phyloP scores from a whole-genome alignment of 2,113 vertebrate genomes.

The Thamnaconus septentrionalis region DNA sequence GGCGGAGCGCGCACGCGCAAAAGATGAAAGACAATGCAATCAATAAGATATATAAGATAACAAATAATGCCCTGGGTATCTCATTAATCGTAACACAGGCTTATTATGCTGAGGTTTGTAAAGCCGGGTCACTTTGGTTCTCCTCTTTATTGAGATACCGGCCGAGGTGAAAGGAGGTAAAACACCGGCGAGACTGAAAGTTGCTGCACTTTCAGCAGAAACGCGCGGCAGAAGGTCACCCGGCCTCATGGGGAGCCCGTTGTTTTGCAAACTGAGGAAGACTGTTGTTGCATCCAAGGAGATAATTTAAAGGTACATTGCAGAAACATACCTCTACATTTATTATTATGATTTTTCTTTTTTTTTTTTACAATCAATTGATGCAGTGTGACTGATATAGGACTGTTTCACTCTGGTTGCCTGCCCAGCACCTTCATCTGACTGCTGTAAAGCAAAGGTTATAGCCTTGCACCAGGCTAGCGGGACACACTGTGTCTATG shows the following conservation, averaged over 20 bases:
- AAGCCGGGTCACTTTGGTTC: constrained; percentile 74
- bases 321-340: no score
- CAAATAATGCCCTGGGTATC: constrained; percentile 80
- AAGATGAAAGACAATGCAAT: constrained; percentile 78
- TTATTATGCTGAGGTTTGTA: constrained; percentile 77
- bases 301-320: background rate
- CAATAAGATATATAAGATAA: constrained; percentile 83
- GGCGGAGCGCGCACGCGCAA: constrained; percentile 39
- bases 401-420: background rate
- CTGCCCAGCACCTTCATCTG: no score
- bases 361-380: background rate
- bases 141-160: constrained; percentile 73
- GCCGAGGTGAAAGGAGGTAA: constrained; percentile 62
- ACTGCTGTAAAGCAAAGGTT: no score
- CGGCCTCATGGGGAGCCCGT: constrained; percentile 16
- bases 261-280: constrained; percentile 6
- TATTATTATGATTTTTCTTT: background rate
- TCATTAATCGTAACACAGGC: constrained; percentile 77
- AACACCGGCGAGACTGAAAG: constrained; percentile 52
- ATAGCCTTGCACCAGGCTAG: no score
- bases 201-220: constrained; percentile 55
- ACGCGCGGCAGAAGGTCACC: constrained; percentile 51
- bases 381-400: background rate
- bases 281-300: background rate
- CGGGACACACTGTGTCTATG: no score